Evolutionary conservation across 2,797 vertebrate genomes (phyloP).

Genomic region (Bradypus variegatus): DNA sequence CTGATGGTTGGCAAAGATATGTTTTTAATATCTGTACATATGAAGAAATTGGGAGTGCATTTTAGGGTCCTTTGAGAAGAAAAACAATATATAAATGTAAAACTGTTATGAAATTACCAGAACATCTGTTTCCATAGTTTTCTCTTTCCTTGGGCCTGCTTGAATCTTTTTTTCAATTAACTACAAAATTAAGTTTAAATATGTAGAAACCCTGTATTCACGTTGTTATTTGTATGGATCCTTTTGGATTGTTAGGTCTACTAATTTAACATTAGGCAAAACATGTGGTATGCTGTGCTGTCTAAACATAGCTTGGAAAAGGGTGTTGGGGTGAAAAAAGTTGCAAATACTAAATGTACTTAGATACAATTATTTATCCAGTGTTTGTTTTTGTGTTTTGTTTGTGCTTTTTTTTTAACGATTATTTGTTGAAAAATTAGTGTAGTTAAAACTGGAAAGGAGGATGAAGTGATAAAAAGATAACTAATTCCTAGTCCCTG

Average conservation of each 20-base stretch:
- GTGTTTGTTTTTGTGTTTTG: not conserved
- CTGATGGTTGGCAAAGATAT: not conserved
- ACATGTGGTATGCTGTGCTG: not conserved
- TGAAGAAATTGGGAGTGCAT: not conserved
- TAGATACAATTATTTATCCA: not conserved
- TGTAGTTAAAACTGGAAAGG: not conserved
- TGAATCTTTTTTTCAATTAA: not conserved
- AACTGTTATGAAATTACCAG: not conserved
- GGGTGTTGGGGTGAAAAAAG: not conserved
- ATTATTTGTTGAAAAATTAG: not conserved
- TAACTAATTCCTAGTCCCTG: not conserved
- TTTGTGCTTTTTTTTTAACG: not conserved
- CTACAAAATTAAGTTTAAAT: slow-evolving; percentile 21
- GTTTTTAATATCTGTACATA: not conserved
- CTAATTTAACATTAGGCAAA: slow-evolving; percentile 6
- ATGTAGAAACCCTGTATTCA: not conserved
- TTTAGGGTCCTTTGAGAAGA: not conserved
- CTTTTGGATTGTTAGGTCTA: not conserved
- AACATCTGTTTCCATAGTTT: not conserved
- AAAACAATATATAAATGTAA: not conserved
- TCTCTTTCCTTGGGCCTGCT: not conserved
- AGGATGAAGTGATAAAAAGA: not conserved
- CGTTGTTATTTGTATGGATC: not conserved
- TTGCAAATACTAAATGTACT: not conserved
- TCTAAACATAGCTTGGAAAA: not conserved